Evolutionary conservation across 2,113 vertebrate species (phyloP).

Genomic region (Conger conger): DNA sequence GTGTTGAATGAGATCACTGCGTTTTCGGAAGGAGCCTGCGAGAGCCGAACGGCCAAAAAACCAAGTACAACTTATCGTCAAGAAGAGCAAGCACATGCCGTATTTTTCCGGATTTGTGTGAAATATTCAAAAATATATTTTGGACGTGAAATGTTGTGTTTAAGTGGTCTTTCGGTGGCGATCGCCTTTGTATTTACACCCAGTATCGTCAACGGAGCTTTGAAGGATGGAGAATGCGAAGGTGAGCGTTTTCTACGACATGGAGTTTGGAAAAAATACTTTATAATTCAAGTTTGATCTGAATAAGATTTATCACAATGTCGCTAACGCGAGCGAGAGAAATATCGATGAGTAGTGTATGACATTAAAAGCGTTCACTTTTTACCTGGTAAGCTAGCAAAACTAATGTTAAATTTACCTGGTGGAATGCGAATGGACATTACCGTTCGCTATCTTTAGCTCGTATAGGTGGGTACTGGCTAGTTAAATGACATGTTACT

Average conservation of each 20-base stretch:
- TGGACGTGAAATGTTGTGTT: conserved; percentile 69
- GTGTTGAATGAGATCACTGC: conserved; percentile 8
- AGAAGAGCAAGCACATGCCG: not conserved
- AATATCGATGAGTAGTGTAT: too few relatives aligned
- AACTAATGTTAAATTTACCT: too few relatives aligned
- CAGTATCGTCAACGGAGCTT: conserved; percentile 52
- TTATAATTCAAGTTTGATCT: not conserved
- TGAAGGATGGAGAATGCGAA: conserved; percentile 87
- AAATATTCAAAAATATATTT: conserved; percentile 6
- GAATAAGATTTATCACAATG: not conserved
- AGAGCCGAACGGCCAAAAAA: not conserved
- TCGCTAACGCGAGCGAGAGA: too few relatives aligned
- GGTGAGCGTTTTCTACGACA: conserved; percentile 64
- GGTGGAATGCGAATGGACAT: too few relatives aligned
- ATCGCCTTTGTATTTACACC: conserved; percentile 74
- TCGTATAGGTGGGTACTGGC: too few relatives aligned
- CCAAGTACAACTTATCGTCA: not conserved
- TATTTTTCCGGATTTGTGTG: not conserved
- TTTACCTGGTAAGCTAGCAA: too few relatives aligned
- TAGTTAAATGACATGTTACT: too few relatives aligned
- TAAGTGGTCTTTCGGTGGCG: conserved; percentile 75
- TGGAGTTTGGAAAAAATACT: not conserved
- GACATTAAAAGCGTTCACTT: too few relatives aligned
- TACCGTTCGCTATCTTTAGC: too few relatives aligned
- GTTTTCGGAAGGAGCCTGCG: not conserved